Conservation (phyloP, 2,797 vertebrate species). For the Pipistrellus kuhlii region DNA sequence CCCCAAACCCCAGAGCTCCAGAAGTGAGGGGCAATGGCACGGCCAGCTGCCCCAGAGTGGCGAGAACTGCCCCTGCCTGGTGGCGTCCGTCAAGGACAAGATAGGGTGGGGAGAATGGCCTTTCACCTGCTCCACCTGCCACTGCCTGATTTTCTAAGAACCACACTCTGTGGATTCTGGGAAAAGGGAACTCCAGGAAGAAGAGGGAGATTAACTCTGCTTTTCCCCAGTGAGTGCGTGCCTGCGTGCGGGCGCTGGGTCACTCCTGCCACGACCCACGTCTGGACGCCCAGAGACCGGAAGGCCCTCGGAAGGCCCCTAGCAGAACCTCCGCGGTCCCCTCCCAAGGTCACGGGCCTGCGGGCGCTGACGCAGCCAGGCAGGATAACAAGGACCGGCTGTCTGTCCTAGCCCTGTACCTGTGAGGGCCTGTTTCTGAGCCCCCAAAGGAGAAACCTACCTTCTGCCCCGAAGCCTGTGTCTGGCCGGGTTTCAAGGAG, state of each 20-base stretch:
- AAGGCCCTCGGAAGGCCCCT: background rate
- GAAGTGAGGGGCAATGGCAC: background rate
- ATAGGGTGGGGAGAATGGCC: background rate
- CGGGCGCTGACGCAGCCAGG: background rate
- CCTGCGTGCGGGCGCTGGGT: background rate
- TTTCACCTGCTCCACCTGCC: conserved; percentile 48
- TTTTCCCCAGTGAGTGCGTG: background rate
- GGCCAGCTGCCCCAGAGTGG: background rate
- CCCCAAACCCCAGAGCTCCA: background rate
- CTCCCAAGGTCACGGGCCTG: background rate
- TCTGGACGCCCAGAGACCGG: background rate
- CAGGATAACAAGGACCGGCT: background rate
- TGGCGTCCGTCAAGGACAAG: background rate
- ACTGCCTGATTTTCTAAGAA: conserved; percentile 44
- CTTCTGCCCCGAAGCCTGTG: conserved; percentile 20
- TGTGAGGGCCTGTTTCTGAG: background rate
- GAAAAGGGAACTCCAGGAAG: conserved; percentile 65
- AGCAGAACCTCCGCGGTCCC: background rate
- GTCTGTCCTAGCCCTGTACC: background rate
- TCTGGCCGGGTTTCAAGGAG: background rate
- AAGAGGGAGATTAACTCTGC: conserved; percentile 57
- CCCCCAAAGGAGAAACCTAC: background rate
- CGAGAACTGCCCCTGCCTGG: background rate
- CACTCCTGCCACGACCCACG: background rate
- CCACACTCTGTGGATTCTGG: conserved; percentile 56